Evolutionary conservation across 1,140 invertebrate genomes (phyloP).

Genomic region (Drosophila repleta): DNA sequence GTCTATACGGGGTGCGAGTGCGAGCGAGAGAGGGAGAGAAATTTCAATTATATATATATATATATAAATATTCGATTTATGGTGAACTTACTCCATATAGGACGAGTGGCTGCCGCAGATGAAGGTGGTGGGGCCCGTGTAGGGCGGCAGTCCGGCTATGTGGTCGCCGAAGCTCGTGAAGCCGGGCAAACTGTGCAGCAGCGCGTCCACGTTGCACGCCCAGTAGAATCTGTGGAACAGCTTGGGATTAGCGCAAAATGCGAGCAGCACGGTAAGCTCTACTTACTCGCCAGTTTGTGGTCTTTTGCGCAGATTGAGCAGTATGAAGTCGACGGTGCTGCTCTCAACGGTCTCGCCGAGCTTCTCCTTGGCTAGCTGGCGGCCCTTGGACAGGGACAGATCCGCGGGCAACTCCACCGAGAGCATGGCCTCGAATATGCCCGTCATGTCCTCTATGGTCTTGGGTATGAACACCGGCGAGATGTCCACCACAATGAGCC

Average conservation of each 20-base stretch:
- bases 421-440: slow-evolving; percentile 88
- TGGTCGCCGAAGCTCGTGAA: slow-evolving; percentile 87
- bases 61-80: neutral
- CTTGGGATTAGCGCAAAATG: too few species aligned
- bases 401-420: slow-evolving; percentile 86
- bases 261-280: too few species aligned
- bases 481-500: slow-evolving; percentile 93
- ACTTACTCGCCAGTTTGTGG: slow-evolving; percentile 55
- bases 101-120: slow-evolving; percentile 91
- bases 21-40: slow-evolving; percentile 44
- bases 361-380: slow-evolving; percentile 86
- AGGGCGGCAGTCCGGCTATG: slow-evolving; percentile 84
- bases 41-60: neutral
- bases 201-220: slow-evolving; percentile 86
- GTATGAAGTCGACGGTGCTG: slow-evolving; percentile 85
- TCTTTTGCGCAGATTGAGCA: slow-evolving; percentile 83
- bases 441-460: slow-evolving; percentile 86
- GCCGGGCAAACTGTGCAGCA: slow-evolving; percentile 88
- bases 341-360: slow-evolving; percentile 84
- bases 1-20: slow-evolving; percentile 71
- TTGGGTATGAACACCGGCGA: slow-evolving; percentile 89
- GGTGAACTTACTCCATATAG: slow-evolving; percentile 92
- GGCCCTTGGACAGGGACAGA: slow-evolving; percentile 87
- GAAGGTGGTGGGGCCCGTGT: slow-evolving; percentile 90
- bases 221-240: slow-evolving; percentile 67